A percentile compares a stretch with the other conserved stretches of the same genome.
Evolutionary conservation across 2,113 vertebrate species (phyloP).

Genomic region (Ceyx cyanopectus): DNA sequence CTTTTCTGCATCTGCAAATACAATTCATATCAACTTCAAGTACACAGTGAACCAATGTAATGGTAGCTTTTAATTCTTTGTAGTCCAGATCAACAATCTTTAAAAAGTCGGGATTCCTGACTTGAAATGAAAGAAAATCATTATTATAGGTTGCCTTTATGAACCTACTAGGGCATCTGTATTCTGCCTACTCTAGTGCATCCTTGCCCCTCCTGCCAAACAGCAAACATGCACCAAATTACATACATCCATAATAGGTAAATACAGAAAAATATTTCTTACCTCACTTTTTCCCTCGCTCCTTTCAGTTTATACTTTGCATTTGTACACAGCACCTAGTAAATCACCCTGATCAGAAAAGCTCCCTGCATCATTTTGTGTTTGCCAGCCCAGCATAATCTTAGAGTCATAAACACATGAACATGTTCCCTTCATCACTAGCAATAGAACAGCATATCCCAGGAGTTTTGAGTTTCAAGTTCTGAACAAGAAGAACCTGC

Average conservation of each 20-base stretch:
- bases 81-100: not conserved
- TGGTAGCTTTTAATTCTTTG: not conserved
- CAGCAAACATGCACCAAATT: not conserved
- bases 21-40: not conserved
- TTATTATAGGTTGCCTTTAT: not conserved
- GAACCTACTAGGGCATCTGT: not conserved
- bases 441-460: not conserved
- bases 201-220: not conserved
- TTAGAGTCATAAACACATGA: not conserved
- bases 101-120: not conserved
- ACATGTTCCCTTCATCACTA: not conserved
- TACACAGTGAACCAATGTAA: not conserved
- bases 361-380: not conserved
- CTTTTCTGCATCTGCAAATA: not conserved
- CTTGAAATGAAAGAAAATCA: not conserved
- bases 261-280: not conserved
- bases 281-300: not conserved
- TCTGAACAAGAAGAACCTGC: not conserved
- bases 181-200: not conserved
- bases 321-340: not conserved
- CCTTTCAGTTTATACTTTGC: not conserved
- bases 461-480: not conserved
- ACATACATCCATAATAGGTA: not conserved
- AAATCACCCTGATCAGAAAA: not conserved
- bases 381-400: not conserved